Evolutionary conservation across 1,140 invertebrate species (phyloP), one percentile per base, ranked within the genome.

Genomic region (Dendroctonus valens): DNA sequence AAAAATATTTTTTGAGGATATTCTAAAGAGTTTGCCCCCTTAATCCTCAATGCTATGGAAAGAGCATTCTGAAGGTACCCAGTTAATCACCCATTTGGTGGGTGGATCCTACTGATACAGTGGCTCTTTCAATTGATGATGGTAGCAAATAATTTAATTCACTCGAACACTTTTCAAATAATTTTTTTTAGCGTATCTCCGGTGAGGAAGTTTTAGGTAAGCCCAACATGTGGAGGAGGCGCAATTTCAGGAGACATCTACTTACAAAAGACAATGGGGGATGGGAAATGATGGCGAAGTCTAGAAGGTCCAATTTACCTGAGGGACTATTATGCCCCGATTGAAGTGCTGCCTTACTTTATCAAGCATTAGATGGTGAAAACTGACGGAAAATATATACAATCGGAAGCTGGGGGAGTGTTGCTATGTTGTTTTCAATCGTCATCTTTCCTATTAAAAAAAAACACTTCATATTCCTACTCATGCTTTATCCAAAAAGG

Each of bases 51-150:
- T 6, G 79, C 84, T 44, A 89, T 90, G 75, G 76, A 83, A 59
- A 78, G 82, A 55, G 88, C 9, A 82, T 87, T 49, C 74, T 2
- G 81, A 81, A 5, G 92, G 92, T 59, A 81, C 83, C 7, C 92
- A 0, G 83, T 93, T 42, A 91, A 95, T 79, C 81, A 90, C n/a
- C 93, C 93, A 0, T 83, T 96, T 96, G 94, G 93, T 96, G 92
- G 93, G 81, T 92, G 0, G 88, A 89, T 68, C 91, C 93, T 0
- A 79, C 77, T 0, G 86, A 93, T 71, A 60, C 59, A 3, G 53
- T 61, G 9, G 72, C 75, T 44, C 39, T 70, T 38, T 50, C 39
- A 61, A 59, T 52, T 7, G 53, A 65, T 63, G 68, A 72, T 41
- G 70, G 70, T 71, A 68, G 42, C n/a, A 2, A 12, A 40, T 38